These are phyloP conservation scores for Drosophila greeni DNA, from an alignment of 2,888 invertebrate genomes.

Conservation along the genomic window DNA sequence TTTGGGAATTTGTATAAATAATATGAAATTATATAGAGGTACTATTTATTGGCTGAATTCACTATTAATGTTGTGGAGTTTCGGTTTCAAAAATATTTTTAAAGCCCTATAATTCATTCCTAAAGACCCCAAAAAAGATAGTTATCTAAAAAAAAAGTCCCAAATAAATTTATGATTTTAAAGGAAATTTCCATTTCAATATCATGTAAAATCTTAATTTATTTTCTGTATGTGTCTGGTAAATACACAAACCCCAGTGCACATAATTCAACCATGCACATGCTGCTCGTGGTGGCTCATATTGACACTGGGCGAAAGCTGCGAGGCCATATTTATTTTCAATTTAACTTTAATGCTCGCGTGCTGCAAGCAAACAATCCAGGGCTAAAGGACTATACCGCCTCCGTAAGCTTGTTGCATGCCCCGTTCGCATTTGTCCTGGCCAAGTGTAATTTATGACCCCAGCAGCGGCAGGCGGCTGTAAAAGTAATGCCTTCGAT, in stretches of 20 bases:
- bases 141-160: background rate
- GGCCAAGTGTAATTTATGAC: slow-evolving; percentile 55
- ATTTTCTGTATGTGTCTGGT: background rate
- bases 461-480: slow-evolving; percentile 22
- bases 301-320: slow-evolving; percentile 42
- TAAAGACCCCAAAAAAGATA: background rate
- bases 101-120: background rate
- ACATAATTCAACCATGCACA: slow-evolving; percentile 7
- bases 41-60: background rate
- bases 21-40: background rate
- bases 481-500: slow-evolving; percentile 57
- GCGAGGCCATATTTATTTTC: slow-evolving; percentile 55
- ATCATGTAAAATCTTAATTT: background rate
- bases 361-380: slow-evolving; percentile 36
- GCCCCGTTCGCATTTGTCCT: slow-evolving; percentile 45
- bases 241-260: slow-evolving; percentile 7
- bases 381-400: slow-evolving; percentile 12
- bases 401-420: slow-evolving; percentile 53
- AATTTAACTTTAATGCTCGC: slow-evolving; percentile 60
- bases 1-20: background rate
- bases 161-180: background rate
- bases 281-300: slow-evolving; percentile 31
- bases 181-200: too few relatives aligned
- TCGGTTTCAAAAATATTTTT: background rate
- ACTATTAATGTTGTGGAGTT: background rate